A percentile compares a stretch with the other conserved stretches of the same genome.
phyloP scores from a whole-genome alignment of 2,113 vertebrate species.

The Ifrita kowaldi region DNA sequence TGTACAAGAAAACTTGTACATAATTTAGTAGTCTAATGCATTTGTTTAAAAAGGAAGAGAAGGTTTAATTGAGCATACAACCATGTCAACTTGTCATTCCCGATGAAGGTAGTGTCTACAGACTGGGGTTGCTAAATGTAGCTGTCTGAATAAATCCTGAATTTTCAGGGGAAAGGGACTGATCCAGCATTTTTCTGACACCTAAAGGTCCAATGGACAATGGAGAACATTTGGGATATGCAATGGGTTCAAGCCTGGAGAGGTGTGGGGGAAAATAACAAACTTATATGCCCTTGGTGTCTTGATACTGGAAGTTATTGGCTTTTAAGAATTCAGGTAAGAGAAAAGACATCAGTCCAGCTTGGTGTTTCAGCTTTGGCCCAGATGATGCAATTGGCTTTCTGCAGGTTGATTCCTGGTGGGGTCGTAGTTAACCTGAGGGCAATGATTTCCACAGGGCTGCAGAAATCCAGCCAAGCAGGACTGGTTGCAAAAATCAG shows the following conservation, averaged over 20 bases:
- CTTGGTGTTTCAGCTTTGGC: not conserved
- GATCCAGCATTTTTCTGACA: not conserved
- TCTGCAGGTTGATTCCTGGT: not conserved
- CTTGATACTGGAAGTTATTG: not conserved
- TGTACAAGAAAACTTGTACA: conserved; percentile 55
- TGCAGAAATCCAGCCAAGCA: not conserved
- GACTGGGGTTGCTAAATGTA: conserved; percentile 4
- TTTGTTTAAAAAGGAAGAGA: conserved; percentile 59
- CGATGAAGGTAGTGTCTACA: conserved; percentile 27
- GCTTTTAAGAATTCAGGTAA: not conserved
- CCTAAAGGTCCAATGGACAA: not conserved
- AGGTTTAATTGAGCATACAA: conserved; percentile 74
- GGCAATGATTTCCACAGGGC: not conserved
- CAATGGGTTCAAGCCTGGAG: not conserved
- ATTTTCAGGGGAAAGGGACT: not conserved
- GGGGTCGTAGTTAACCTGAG: not conserved
- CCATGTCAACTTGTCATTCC: conserved; percentile 65
- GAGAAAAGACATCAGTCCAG: not conserved
- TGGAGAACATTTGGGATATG: not conserved
- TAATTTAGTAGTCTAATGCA: conserved; percentile 68
- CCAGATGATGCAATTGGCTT: not conserved
- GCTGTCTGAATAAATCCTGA: not conserved
- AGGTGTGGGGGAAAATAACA: not conserved
- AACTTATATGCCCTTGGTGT: not conserved
- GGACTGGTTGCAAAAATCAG: not conserved